Evolutionary conservation across 2,888 invertebrate species (phyloP), one percentile per base, ranked within the genome.

Genomic region (Hyposoter didymator): DNA sequence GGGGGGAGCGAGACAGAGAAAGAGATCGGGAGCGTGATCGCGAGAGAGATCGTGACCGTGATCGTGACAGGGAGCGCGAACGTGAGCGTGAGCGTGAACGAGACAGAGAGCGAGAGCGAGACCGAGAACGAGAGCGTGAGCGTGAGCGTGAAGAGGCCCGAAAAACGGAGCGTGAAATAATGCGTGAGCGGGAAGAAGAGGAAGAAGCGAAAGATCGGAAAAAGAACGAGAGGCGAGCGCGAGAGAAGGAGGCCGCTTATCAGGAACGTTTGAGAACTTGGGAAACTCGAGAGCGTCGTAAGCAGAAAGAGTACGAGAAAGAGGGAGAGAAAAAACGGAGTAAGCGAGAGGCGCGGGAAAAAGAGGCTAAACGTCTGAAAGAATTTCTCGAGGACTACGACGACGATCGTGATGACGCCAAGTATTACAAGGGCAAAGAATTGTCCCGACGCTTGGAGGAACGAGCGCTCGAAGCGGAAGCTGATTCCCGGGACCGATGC

Each of bases 361-460:
- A 97, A 84, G 99, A 99, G 94, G 99, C 99, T 0, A 98, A 98
- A 94, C 95, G 98, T 64, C 95, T 99, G 78, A 98, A 99, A 94
- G 98, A 99, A 95, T 99, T 99, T 94, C 95, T 99, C 3, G 99
- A 99, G 94, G 99, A 99, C 94, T 99, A 99, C 93, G 99, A 99
- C 92, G 99, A 99, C 94, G 99, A 99, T 94, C 95, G 99, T 76
- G 99, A 99, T 94, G 99, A 99, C 94, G 96, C 97, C 72, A 99
- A 99, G 95, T 99, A 98, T 95, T 99, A 99, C 95, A 98, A 98
- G 92, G 97, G 98, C 80, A 97, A 98, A 92, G 98, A 98, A 93
- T 95, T 99, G 88, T 97, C 97, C 93, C 96, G 98, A 86, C 96
- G 99, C n/a, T 95, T 99, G 81, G 97, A 97, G 49, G 98, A 98